Base-by-base conservation (phyloP, 2,888 invertebrate species). In the Lingula anatina region DNA sequence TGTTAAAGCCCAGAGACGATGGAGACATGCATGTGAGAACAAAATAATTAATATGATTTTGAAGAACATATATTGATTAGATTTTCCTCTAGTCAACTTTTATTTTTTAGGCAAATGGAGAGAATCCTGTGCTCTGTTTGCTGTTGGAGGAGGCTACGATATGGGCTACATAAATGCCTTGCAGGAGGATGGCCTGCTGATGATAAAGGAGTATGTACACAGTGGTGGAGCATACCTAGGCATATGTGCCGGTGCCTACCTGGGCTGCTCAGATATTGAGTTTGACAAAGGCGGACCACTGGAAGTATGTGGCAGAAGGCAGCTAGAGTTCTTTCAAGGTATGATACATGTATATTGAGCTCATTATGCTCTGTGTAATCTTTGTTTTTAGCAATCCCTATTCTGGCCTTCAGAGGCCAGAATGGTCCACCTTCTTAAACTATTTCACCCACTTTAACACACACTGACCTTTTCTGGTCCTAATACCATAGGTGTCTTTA, bases 121-220 rank as follows among this genome's bases (percentile, higher is more conserved):
- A n/a, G 37, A 51, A 18, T 31, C 54, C 5, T 49, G 59, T 12
- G 51, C 55, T 5, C 40, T 67, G 39, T 44, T 70, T 23, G 62
- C 55, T 5, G 55, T 72, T 48, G 71, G 71, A 15, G 73, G 73
- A n/a, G 73, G 73, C 1, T 73, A 64, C 59, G 73, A 72, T 48
- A 47, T 59, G 3, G 73, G 73, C 5, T 65, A 60, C 47, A 59
- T 70, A 18, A 28, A 54, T 5, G 56, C 64, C 15, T 53, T 73
- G 2, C 66, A 66, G 2, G 9, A 43, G 9, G 41, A 49, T 3
- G 73, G 71, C 0, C 56, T 61, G 15, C 36, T 47, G 5, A 42
- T 53, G 31, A 64, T 73, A 24, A 50, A 55, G 4, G 54, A 59
- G 5, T 73, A 59, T 55, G 71, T 72, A 12, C n/a, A 53, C 4